Evolutionary conservation across 2,113 vertebrate genomes (phyloP), one percentile per base, ranked within the genome.

Genomic region (Pogonocichla stellata): DNA sequence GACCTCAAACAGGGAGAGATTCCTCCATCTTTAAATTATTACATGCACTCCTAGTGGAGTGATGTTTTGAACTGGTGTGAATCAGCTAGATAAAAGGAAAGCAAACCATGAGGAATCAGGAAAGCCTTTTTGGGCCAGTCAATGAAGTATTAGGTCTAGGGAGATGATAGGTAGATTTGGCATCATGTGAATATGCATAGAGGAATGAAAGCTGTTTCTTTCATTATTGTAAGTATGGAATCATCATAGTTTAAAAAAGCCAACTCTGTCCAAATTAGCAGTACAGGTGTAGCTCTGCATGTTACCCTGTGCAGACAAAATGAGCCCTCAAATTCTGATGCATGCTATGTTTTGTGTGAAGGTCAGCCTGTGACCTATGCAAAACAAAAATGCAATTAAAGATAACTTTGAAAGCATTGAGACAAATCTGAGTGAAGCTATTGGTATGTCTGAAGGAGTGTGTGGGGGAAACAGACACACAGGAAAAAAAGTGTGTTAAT

Each of bases 401-500:
- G 69, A 40, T 62, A 77, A 66, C 29, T 64, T 81, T 66, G 50
- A 65, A 83, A 82, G 38, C 62, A 48, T 43, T 51, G 47, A 61
- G 94, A 62, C 60, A 93, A 92, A 71, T 33, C 22, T 64, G 36
- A 78, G 33, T 79, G 72, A 64, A 91, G 11, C 5, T 47, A 77
- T 28, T 28, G 56, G 58, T 78, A 40, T 73, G 33, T 86, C 47
- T 90, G 86, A 81, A 89, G 36, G 69, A 43, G 53, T 43, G 33
- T 9, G 77, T 19, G 34, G 40, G 19, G 48, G 67, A 10, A 83
- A 70, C 5, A 87, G 62, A 50, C 31, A 67, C 31, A 20, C 25
- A 40, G 61, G 26, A 1, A 83, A 88, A 92, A 56, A 70, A 23
- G n/a, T 61, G 54, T 45, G 24, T 80, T 90, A 91, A 95, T 94